These are phyloP conservation scores for Cephalopholis sonnerati DNA, from an alignment of 2,113 vertebrate species.

Conservation along the genomic window DNA sequence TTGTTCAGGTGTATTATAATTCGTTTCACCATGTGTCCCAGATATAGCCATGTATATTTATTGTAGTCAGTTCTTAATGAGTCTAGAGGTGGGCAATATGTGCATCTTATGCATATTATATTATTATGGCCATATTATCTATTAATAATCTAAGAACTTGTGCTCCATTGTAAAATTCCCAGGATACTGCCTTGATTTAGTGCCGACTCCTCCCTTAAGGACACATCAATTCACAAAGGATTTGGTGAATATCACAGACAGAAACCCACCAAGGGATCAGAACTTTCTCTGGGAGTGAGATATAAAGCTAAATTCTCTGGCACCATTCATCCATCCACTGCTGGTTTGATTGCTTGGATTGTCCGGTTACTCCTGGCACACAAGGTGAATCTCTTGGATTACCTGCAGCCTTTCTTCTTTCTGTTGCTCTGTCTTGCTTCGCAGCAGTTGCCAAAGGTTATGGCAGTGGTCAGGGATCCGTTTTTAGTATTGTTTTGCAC, in stretches of 20 bases:
- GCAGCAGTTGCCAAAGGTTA: slow-evolving; percentile 37
- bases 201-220: slow-evolving; percentile 1
- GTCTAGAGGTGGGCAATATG: not conserved
- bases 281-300: slow-evolving; percentile 2
- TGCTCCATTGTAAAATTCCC: not conserved
- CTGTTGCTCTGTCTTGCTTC: not conserved
- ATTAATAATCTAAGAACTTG: not conserved
- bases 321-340: slow-evolving; percentile 5
- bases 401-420: not conserved
- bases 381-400: slow-evolving; percentile 38
- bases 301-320: slow-evolving; percentile 12
- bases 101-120: not conserved
- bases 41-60: not conserved
- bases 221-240: slow-evolving; percentile 14
- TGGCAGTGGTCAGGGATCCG: not conserved
- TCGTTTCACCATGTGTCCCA: not conserved
- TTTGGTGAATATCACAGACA: slow-evolving; percentile 36
- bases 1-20: not conserved
- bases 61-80: not conserved
- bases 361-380: slow-evolving; percentile 28
- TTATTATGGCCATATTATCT: not conserved
- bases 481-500: not conserved
- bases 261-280: not conserved
- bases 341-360: slow-evolving; percentile 28
- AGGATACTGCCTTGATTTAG: not conserved